phyloP scores from a whole-genome alignment of 2,888 invertebrate genomes.

The Coenonympha arcania region DNA sequence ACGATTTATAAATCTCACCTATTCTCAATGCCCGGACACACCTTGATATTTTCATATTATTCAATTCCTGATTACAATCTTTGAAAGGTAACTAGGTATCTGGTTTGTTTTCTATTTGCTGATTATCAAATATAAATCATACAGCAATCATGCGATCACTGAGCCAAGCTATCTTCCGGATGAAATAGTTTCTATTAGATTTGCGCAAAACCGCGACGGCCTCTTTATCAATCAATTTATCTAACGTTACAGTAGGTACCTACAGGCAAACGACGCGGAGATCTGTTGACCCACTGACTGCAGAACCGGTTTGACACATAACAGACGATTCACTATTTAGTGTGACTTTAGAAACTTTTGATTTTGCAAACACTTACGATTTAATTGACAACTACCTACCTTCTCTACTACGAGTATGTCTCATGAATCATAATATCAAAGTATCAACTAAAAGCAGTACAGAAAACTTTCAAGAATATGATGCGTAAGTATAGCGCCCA shows the following conservation, averaged over 20 bases:
- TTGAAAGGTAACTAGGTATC: slow-evolving; percentile 9
- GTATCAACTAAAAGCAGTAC: not conserved
- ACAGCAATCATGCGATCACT: slow-evolving; percentile 43
- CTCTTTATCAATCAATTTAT: slow-evolving; percentile 69
- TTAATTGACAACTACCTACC: not conserved
- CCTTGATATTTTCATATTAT: slow-evolving; percentile 9
- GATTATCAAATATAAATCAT: slow-evolving; percentile 44
- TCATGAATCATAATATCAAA: not conserved
- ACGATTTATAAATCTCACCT: not conserved
- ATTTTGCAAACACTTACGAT: slow-evolving; percentile 22
- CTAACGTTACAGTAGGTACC: too few relatives aligned
- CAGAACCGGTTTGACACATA: slow-evolving; percentile 52
- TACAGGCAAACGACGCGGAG: slow-evolving; percentile 46
- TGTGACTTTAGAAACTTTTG: slow-evolving; percentile 33
- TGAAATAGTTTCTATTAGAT: slow-evolving; percentile 59
- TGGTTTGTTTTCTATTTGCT: slow-evolving; percentile 24
- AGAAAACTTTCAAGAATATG: too few relatives aligned
- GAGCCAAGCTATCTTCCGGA: slow-evolving; percentile 49
- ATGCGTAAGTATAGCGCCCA: too few relatives aligned
- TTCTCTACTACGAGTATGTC: not conserved
- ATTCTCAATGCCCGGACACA: not conserved
- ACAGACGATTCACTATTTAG: slow-evolving; percentile 47
- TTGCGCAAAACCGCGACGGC: slow-evolving; percentile 53
- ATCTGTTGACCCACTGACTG: slow-evolving; percentile 56
- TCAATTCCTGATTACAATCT: slow-evolving; percentile 21